phyloP scores from a whole-genome alignment of 2,113 vertebrate species.

The Pteropus alecto region DNA sequence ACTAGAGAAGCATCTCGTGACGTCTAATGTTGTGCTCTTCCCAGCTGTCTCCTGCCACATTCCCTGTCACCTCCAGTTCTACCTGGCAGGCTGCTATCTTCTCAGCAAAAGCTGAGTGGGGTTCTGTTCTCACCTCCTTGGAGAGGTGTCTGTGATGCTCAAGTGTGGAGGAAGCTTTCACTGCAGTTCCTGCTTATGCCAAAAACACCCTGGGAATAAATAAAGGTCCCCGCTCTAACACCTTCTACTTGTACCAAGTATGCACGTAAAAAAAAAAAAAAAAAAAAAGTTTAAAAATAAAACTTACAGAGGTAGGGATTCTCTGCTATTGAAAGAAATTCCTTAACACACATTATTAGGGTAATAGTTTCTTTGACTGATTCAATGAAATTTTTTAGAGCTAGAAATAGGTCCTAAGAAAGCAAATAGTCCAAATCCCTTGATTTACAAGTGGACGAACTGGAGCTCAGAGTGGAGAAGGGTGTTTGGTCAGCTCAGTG shows the following conservation, averaged over 20 bases:
- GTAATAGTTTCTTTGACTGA: constrained; percentile 34
- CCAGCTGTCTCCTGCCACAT: neutral
- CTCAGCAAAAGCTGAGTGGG: constrained; percentile 35
- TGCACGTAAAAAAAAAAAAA: neutral
- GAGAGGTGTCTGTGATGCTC: constrained; percentile 34
- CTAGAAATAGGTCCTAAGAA: neutral
- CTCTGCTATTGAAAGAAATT: constrained; percentile 66
- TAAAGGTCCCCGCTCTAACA: constrained; percentile 42
- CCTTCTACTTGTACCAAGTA: constrained; percentile 26
- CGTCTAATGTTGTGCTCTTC: neutral
- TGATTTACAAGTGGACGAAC: neutral
- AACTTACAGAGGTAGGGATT: constrained; percentile 48
- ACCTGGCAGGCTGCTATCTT: constrained; percentile 18
- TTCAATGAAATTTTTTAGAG: constrained; percentile 19
- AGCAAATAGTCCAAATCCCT: neutral
- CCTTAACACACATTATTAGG: constrained; percentile 41
- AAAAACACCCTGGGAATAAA: constrained; percentile 63
- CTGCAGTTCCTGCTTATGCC: constrained; percentile 52
- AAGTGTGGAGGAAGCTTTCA: constrained; percentile 33
- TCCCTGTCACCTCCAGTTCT: constrained; percentile 14
- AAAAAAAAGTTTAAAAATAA: constrained; percentile 56
- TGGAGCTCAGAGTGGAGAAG: neutral
- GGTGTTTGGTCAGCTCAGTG: neutral
- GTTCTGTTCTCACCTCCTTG: neutral
- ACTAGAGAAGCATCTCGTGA: neutral